phyloP scores from a whole-genome alignment of 30 jellyfish, hydroid and myxozoan species.

The Aurelia sp. region DNA sequence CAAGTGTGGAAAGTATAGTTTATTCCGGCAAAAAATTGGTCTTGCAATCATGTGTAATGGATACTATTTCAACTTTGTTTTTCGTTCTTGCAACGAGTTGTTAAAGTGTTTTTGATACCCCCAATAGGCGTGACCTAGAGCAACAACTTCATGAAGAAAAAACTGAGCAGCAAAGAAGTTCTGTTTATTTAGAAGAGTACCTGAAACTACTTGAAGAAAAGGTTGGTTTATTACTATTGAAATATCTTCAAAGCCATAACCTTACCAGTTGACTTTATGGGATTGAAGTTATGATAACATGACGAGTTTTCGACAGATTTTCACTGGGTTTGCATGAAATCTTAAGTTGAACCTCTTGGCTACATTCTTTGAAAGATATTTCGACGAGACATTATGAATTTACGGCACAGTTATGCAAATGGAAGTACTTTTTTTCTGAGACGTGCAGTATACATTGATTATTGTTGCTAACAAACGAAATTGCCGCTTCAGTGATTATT shows the following conservation, averaged over 20 bases:
- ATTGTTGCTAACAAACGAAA: too few species aligned
- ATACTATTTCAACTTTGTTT: not conserved
- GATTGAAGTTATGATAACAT: not conserved
- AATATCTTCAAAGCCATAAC: too few species aligned
- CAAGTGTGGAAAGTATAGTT: too few species aligned
- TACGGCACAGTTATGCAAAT: too few species aligned
- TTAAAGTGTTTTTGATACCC: not conserved
- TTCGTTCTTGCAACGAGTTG: too few species aligned
- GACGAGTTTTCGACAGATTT: not conserved
- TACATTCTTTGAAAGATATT: too few species aligned
- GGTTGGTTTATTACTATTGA: conserved; percentile 23
- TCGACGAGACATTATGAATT: too few species aligned
- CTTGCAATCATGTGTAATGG: not conserved
- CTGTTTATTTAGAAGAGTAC: conserved; percentile 55
- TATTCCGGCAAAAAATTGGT: not conserved
- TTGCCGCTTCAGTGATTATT: too few species aligned
- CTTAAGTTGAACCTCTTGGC: not conserved
- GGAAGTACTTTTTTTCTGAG: too few species aligned
- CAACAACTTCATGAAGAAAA: conserved; percentile 54
- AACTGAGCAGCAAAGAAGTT: conserved; percentile 62
- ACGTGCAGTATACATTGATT: too few species aligned
- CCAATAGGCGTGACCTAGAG: conserved; percentile 34
- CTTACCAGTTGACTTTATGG: too few species aligned
- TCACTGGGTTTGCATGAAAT: not conserved
- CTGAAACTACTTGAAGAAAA: conserved; percentile 59